Evolutionary conservation across 2,888 invertebrate genomes (phyloP).

Genomic region (Dascillus cervinus): DNA sequence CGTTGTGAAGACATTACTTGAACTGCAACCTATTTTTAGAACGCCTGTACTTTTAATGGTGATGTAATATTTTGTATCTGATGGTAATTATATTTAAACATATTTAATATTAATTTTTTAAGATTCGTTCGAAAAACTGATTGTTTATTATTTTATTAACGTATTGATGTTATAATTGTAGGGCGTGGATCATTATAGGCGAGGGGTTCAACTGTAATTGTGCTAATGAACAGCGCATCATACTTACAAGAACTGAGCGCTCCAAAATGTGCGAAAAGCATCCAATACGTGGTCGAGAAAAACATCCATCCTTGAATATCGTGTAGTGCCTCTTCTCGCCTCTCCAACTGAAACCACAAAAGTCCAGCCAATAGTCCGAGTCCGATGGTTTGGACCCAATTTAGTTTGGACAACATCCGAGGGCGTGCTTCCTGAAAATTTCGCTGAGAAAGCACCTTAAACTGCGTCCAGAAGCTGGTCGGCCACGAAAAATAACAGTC

Average conservation of each 20-base stretch:
- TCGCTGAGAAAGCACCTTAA: constrained; percentile 64
- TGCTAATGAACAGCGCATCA: no score
- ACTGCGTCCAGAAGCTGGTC: constrained; percentile 73
- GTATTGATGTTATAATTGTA: no score
- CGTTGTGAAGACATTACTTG: no score
- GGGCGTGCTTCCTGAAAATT: constrained; percentile 70
- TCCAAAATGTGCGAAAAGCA: constrained; percentile 71
- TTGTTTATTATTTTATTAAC: no score
- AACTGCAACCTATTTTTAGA: no score
- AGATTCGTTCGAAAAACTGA: no score
- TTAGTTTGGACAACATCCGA: constrained; percentile 66
- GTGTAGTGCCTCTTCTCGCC: constrained; percentile 64
- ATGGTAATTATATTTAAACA: no score
- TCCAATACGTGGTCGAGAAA: constrained; percentile 77
- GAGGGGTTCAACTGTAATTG: no score
- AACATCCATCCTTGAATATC: constrained; percentile 82
- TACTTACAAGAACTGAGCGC: constrained; percentile 71
- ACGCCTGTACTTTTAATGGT: no score
- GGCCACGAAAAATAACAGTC: constrained; percentile 61
- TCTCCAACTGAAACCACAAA: constrained; percentile 71
- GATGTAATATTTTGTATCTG: no score
- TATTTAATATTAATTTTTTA: no score
- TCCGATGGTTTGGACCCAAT: constrained; percentile 69
- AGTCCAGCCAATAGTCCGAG: constrained; percentile 65
- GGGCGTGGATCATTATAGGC: no score